Conservation (phyloP, 2,113 vertebrate genomes). For the Petrocephalus zakoni region DNA sequence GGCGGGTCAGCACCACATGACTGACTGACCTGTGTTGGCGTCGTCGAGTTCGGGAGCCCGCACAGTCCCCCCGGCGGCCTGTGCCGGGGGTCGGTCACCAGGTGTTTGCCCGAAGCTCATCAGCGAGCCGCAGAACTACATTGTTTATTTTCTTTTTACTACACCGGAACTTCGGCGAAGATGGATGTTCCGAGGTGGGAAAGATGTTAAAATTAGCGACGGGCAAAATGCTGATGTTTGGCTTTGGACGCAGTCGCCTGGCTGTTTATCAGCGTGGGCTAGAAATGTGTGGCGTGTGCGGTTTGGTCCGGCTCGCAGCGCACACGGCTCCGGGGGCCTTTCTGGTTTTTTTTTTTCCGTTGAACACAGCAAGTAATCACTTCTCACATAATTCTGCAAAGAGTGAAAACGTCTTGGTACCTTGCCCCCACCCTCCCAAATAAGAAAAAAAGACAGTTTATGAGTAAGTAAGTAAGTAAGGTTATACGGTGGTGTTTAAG, state of each 20-base stretch:
- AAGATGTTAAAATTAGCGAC: conserved; percentile 42
- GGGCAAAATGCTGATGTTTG: conserved; percentile 59
- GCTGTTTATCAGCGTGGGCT: conserved; percentile 46
- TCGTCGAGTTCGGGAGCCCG: background rate
- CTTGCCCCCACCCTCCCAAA: background rate
- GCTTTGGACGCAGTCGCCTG: conserved; percentile 42
- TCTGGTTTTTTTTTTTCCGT: background rate
- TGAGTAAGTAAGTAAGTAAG: no score
- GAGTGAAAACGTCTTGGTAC: background rate
- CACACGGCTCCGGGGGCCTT: background rate
- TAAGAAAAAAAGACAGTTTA: background rate
- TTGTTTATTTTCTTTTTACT: background rate
- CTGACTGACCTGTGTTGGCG: background rate
- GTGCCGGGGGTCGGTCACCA: background rate
- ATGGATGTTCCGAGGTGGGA: conserved; percentile 48
- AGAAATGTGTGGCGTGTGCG: conserved; percentile 32
- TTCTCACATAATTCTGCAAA: background rate
- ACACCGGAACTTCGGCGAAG: conserved; percentile 18
- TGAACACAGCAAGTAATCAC: background rate
- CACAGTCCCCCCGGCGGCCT: background rate
- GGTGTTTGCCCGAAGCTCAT: background rate
- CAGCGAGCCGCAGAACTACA: background rate
- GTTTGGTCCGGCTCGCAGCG: conserved; percentile 23
- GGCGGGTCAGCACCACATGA: background rate
- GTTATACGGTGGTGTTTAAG: background rate